Conservation (phyloP, 2,888 invertebrate species). For the Tipula vernalis region DNA sequence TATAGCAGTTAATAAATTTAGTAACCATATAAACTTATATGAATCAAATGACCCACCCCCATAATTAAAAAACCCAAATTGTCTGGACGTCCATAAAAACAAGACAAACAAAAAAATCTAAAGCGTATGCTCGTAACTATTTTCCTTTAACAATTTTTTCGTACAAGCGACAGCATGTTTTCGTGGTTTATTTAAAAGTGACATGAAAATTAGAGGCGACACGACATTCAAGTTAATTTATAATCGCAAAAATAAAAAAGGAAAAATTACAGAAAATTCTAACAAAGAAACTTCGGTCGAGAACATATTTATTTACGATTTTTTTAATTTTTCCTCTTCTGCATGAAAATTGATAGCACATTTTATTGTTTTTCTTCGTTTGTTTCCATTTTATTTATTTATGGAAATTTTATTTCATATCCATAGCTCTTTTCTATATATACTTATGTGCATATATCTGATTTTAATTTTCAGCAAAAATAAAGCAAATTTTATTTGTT, state of each 20-base stretch:
- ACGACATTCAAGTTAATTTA: not conserved
- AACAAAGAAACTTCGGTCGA: not conserved
- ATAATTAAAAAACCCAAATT: no score
- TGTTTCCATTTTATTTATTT: not conserved
- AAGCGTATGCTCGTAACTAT: no score
- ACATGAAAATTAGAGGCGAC: not conserved
- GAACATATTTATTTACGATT: not conserved
- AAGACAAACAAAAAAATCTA: no score
- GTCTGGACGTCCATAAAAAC: no score
- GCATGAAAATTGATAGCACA: not conserved
- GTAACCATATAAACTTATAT: no score
- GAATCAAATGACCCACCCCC: no score
- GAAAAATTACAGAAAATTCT: not conserved
- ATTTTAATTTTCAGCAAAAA: not conserved
- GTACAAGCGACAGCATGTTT: no score
- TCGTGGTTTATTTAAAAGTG: not conserved
- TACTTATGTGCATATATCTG: not conserved
- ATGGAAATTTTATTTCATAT: not conserved
- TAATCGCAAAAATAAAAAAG: not conserved
- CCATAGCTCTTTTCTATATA: not conserved
- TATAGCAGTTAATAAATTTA: no score
- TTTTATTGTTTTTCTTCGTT: not conserved
- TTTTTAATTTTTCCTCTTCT: not conserved
- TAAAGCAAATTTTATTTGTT: not conserved
- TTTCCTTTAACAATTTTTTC: no score